Conservation (phyloP, 2,888 invertebrate genomes). For the Drosophila phalerata region DNA sequence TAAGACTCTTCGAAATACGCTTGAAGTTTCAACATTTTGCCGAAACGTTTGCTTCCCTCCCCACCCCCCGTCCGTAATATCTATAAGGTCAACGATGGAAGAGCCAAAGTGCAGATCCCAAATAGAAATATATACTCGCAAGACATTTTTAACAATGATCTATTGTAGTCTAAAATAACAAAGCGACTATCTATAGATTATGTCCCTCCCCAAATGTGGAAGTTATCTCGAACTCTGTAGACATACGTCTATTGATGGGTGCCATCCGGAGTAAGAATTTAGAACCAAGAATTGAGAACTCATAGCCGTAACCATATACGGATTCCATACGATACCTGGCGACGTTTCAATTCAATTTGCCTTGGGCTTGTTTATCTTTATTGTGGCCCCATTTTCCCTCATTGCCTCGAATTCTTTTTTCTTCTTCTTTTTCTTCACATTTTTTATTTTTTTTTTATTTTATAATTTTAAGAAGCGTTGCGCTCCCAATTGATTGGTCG, state of each 20-base stretch:
- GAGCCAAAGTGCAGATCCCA: constrained; percentile 41
- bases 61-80: background rate
- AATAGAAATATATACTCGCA: background rate
- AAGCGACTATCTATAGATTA: constrained; percentile 26
- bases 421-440: background rate
- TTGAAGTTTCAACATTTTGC: constrained; percentile 64
- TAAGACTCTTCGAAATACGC: constrained; percentile 61
- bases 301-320: background rate
- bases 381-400: constrained; percentile 41
- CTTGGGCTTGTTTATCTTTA: constrained; percentile 64
- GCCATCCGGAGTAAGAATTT: constrained; percentile 5
- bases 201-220: background rate
- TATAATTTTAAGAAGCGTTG: constrained; percentile 31
- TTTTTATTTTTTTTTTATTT: background rate
- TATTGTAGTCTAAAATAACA: constrained; percentile 14
- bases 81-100: constrained; percentile 10
- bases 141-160: constrained; percentile 16
- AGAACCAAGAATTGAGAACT: background rate
- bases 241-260: constrained; percentile 8
- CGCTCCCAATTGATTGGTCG: constrained; percentile 43
- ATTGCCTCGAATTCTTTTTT: constrained; percentile 12
- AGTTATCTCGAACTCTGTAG: constrained; percentile 17
- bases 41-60: constrained; percentile 18
- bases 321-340: constrained; percentile 11
- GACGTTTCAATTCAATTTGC: constrained; percentile 11